phyloP scores from a whole-genome alignment of 2,113 vertebrate genomes.

The Silurus asotus region DNA sequence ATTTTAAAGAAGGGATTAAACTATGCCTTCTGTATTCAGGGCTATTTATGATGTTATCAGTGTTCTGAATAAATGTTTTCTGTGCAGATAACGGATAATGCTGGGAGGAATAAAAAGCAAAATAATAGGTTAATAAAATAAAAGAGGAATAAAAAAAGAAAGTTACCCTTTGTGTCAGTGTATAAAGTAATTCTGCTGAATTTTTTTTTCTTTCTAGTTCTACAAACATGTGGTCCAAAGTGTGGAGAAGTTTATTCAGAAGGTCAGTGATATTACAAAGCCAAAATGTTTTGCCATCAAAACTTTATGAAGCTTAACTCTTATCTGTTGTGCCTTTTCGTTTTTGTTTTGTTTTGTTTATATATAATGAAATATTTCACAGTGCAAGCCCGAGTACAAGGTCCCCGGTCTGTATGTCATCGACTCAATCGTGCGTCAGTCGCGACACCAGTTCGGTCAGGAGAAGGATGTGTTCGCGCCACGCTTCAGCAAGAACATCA shows the following conservation, averaged over 20 bases:
- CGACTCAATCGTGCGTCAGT: slow-evolving; percentile 97
- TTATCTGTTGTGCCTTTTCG: not conserved
- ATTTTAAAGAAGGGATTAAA: no score
- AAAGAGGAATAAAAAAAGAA: not conserved
- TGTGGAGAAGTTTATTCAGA: slow-evolving; percentile 98
- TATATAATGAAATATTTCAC: not conserved
- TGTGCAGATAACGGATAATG: not conserved
- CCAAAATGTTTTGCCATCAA: not conserved
- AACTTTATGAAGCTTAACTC: not conserved
- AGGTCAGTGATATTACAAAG: slow-evolving; percentile 75
- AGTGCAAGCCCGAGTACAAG: slow-evolving; percentile 99
- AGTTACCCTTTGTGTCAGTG: not conserved
- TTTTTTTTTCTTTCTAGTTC: slow-evolving; percentile 79
- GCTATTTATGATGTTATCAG: no score
- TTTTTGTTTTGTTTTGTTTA: no score
- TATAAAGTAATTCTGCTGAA: not conserved
- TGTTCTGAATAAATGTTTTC: not conserved
- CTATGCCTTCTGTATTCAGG: no score
- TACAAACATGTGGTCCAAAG: slow-evolving; percentile 99
- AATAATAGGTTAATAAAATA: no score
- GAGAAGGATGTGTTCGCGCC: slow-evolving; percentile 98
- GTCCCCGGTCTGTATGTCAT: slow-evolving; percentile 97
- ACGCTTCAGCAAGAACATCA: slow-evolving; percentile 99
- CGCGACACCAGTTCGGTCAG: slow-evolving; percentile 96
- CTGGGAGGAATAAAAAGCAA: not conserved